Base-by-base conservation (phyloP, 1,140 invertebrate species). In the Xylocopa sonorina region DNA sequence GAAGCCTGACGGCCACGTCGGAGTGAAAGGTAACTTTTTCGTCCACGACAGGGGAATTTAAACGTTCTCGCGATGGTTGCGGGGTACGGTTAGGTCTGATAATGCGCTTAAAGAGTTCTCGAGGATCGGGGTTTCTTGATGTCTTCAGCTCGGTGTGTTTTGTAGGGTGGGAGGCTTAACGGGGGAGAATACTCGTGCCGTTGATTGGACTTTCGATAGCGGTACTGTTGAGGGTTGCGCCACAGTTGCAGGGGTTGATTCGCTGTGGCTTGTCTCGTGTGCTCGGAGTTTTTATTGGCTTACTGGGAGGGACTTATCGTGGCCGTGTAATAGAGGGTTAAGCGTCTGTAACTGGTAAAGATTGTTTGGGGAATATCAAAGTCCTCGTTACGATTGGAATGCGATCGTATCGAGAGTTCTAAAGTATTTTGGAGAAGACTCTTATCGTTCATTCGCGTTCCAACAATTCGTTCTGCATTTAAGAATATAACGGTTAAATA, bases 1-100 rank as follows among this genome's bases (percentile, higher is more conserved):
- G 84, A 92, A 92, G 68, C 91, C 92, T 14, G 89, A 92, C 51
- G 91, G 92, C 24, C 91, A 93, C 63, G 89, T 92, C 18, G 92
- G 91, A 41, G 90, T 93, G 6, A 92, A 92, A 93, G 92, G 92
- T 93, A 87, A 83, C 24, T 12, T 38, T 72, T 21, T 27, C 21
- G 5, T 5, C 9, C 27, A 48, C 32, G n/a, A n/a, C n/a, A n/a
- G n/a, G 9, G 0, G 27, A 14, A 29, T 34, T 29, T 24, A 18
- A 41, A 21, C 5, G 32, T 38, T 29, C 2, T 60, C 14, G 21
- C 3, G 14, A 10, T 29, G 29, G 9, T 0, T 9, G n/a, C 50
- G 9, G 10, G 38, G 16, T 1, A 0, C 7, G 32, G 21, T 38
- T 41, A 16, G 38, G n/a, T 21, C 57, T 21, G 32, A 12, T 58